A percentile compares a stretch with the other conserved stretches of the same genome.
Evolutionary conservation across 1,140 invertebrate genomes (phyloP).

Genomic region (Thaumetopoea pityocampa): DNA sequence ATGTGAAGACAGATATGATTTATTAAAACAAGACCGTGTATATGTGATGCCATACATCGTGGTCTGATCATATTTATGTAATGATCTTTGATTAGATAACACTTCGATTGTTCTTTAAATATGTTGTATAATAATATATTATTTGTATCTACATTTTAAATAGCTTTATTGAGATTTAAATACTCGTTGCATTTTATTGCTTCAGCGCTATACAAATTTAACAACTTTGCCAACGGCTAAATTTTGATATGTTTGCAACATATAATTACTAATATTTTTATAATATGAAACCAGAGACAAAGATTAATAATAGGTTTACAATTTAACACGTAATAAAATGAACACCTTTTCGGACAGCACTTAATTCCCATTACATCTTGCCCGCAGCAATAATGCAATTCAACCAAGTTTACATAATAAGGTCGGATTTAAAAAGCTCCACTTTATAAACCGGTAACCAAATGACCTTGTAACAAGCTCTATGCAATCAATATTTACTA

Average conservation of each 20-base stretch:
- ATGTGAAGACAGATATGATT: not conserved
- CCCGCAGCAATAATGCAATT: slow-evolving; percentile 13
- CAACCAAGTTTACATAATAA: slow-evolving; percentile 28
- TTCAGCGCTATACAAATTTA: no score
- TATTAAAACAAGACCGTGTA: no score
- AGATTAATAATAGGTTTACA: slow-evolving; percentile 4
- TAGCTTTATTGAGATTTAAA: no score
- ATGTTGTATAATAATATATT: no score
- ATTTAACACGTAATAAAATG: slow-evolving; percentile 8
- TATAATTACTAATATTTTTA: slow-evolving; percentile 4
- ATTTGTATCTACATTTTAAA: no score
- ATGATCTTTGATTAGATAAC: no score
- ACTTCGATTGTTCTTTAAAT: no score
- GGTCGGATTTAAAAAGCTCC: slow-evolving; percentile 24
- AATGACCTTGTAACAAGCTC: slow-evolving; percentile 24
- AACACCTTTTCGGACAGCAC: slow-evolving; percentile 6
- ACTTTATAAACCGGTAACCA: slow-evolving; percentile 31
- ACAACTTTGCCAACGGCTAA: no score
- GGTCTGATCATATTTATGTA: no score
- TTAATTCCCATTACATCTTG: slow-evolving; percentile 2
- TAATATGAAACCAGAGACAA: no score
- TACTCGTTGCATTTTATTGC: no score
- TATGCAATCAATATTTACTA: slow-evolving; percentile 30
- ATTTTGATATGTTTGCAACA: slow-evolving; percentile 1
- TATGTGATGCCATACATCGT: no score